Conservation (phyloP, 2,797 vertebrate genomes). For the Enteromius anoplus region DNA sequence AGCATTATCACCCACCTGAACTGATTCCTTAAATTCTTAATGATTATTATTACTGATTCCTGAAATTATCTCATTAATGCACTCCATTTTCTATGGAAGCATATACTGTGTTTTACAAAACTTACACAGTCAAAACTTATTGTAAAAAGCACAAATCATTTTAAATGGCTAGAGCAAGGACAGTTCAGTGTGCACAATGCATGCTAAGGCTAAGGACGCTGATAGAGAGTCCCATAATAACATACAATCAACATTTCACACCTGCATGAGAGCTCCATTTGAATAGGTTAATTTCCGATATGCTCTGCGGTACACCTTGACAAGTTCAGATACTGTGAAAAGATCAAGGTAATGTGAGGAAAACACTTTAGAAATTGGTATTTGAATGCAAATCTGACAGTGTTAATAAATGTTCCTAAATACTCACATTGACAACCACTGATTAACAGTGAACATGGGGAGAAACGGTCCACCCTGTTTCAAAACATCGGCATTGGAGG, state of each 20-base stretch:
- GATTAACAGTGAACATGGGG: conserved; percentile 46
- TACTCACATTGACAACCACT: conserved; percentile 60
- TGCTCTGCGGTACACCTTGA: conserved; percentile 3
- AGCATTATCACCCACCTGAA: not conserved
- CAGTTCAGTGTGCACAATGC: not conserved
- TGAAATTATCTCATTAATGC: not conserved
- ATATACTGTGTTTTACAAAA: not conserved
- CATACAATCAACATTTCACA: conserved; percentile 1
- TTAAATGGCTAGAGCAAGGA: conserved; percentile 2
- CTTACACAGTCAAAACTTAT: not conserved
- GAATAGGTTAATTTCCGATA: conserved; percentile 1
- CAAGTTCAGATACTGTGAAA: conserved; percentile 33
- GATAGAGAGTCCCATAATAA: not conserved
- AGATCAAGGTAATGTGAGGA: conserved; percentile 4
- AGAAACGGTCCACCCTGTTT: conserved; percentile 61
- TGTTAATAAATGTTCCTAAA: conserved; percentile 54
- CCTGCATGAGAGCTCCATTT: not conserved
- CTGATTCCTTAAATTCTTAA: not conserved
- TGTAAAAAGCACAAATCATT: not conserved
- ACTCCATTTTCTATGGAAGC: not conserved
- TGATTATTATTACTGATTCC: not conserved
- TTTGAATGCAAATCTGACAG: conserved; percentile 47
- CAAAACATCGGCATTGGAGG: conserved; percentile 61
- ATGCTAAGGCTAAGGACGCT: not conserved
- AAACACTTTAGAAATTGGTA: conserved; percentile 57